Conservation (phyloP, 53 echinoderm and acorn worm species). For the Antedon mediterranea region DNA sequence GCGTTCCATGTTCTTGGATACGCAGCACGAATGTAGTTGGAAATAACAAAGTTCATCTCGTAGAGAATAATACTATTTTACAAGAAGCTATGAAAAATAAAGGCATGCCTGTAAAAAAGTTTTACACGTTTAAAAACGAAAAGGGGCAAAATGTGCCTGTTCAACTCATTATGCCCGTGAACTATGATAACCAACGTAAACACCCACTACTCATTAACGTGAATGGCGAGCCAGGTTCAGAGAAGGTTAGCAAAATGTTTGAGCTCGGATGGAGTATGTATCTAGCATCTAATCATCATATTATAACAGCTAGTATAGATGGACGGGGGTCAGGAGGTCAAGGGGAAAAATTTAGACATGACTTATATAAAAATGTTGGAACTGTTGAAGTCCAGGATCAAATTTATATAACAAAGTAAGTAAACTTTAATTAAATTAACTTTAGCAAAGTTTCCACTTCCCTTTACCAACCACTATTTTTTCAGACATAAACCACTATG, state of each 20-base stretch:
- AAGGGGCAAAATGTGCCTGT: constrained; percentile 20
- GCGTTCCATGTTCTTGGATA: constrained; percentile 44
- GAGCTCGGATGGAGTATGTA: constrained; percentile 79
- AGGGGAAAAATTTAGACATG: constrained; percentile 52
- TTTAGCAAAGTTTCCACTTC: too few species aligned
- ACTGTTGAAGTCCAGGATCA: constrained; percentile 64
- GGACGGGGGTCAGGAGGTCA: constrained; percentile 56
- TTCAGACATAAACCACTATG: too few species aligned
- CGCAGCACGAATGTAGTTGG: neutral
- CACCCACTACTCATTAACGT: constrained; percentile 68
- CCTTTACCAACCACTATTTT: too few species aligned
- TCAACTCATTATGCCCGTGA: constrained; percentile 28
- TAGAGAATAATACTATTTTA: constrained; percentile 44
- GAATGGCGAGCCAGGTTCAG: constrained; percentile 58
- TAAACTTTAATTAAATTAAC: too few species aligned
- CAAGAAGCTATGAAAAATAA: constrained; percentile 26
- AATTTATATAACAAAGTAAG: constrained; percentile 45
- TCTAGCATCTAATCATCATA: constrained; percentile 54
- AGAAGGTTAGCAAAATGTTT: constrained; percentile 41
- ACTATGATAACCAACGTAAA: constrained; percentile 30
- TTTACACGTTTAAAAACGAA: neutral
- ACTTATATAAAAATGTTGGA: constrained; percentile 44
- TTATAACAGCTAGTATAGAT: constrained; percentile 64
- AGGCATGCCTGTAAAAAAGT: constrained; percentile 31
- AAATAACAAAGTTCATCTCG: constrained; percentile 8